Percentiles rank a stretch among this genome's conserved stretches.
Conservation (phyloP, 2,888 invertebrate species). For the Drosophila helvetica region DNA sequence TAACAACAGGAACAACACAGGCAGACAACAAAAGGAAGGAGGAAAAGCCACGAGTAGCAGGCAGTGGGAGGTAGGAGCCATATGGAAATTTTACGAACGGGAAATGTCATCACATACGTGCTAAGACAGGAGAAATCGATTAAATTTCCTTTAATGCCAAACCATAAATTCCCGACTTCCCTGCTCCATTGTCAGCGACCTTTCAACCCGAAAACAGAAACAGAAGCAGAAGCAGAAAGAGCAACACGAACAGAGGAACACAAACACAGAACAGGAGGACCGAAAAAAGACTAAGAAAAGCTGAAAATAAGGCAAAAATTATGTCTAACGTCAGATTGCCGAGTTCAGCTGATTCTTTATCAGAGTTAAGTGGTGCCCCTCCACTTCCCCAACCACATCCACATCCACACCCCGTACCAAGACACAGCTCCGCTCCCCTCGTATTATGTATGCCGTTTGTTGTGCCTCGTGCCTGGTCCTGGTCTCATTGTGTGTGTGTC, state of each 20-base stretch:
- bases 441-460: conserved; percentile 53
- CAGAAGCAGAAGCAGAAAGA: conserved; percentile 6
- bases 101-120: conserved; percentile 30
- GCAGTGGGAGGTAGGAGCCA: conserved; percentile 4
- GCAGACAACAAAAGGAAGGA: not conserved
- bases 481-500: not conserved
- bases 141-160: conserved; percentile 73
- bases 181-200: conserved; percentile 37
- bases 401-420: not conserved
- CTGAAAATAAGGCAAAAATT: conserved; percentile 54
- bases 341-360: conserved; percentile 62
- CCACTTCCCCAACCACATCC: conserved; percentile 2
- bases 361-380: conserved; percentile 61
- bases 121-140: conserved; percentile 60
- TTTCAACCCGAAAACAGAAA: conserved; percentile 28
- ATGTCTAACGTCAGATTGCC: conserved; percentile 62
- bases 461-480: conserved; percentile 2
- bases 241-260: conserved; percentile 6
- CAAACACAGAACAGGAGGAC: not conserved
- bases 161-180: conserved; percentile 59
- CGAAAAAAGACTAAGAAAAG: conserved; percentile 14
- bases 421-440: not conserved
- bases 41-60: not conserved
- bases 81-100: conserved; percentile 33
- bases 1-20: conserved; percentile 7